Evolutionary conservation across 92 coral and sea anemone genomes (phyloP).

Genomic region (Zoanthus sociatus): DNA sequence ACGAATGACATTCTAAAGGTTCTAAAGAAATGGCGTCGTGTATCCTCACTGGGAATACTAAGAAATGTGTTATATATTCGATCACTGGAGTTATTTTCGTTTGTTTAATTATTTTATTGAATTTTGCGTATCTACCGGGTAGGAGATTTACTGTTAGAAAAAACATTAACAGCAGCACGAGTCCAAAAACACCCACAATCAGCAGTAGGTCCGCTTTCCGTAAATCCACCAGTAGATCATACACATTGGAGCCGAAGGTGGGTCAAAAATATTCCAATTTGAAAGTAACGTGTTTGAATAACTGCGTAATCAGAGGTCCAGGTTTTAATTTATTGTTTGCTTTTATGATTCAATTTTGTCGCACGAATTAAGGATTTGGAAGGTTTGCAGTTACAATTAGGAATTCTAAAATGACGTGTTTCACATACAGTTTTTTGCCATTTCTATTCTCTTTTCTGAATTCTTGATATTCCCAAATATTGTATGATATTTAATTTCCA

Average conservation of each 20-base stretch:
- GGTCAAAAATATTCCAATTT: background rate
- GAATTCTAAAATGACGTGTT: too few species aligned
- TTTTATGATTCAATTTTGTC: background rate
- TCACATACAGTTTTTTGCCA: too few species aligned
- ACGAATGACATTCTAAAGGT: background rate
- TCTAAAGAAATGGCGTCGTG: constrained; percentile 22
- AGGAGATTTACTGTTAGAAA: constrained; percentile 31
- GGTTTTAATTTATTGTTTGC: background rate
- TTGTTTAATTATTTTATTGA: constrained; percentile 32
- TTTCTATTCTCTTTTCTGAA: too few species aligned
- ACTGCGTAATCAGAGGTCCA: background rate
- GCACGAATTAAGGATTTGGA: background rate
- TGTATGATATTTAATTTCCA: too few species aligned
- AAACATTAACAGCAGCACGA: constrained; percentile 16
- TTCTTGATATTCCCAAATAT: too few species aligned
- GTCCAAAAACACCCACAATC: background rate
- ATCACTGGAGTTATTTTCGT: constrained; percentile 28
- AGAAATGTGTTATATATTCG: constrained; percentile 30
- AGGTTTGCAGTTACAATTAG: too few species aligned
- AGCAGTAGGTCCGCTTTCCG: background rate
- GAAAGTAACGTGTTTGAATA: background rate
- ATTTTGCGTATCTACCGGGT: constrained; percentile 43
- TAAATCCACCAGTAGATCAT: constrained; percentile 1
- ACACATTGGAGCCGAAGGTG: constrained; percentile 35
- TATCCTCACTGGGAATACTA: constrained; percentile 8